These are phyloP conservation scores for Penaeus chinensis DNA, from an alignment of 1,140 invertebrate species.

Conservation along the genomic window DNA sequence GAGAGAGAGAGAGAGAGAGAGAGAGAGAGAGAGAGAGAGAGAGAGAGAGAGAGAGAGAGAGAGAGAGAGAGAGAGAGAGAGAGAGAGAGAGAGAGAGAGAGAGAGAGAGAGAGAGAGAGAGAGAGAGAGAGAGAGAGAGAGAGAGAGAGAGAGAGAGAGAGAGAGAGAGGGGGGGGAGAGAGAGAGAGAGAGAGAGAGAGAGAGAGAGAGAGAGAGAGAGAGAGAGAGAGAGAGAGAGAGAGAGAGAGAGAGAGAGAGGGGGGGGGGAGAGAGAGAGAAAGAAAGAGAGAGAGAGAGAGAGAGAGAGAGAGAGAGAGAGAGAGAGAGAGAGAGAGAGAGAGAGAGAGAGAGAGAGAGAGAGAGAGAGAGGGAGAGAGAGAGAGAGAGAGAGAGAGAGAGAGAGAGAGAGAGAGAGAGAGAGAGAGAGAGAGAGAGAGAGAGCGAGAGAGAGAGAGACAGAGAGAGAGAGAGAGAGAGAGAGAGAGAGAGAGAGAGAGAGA, in stretches of 20 bases:
- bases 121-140: too few relatives aligned
- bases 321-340: background rate
- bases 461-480: too few relatives aligned
- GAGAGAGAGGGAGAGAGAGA: background rate
- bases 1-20: conserved; percentile 1
- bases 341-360: background rate
- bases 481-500: too few relatives aligned
- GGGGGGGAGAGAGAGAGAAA: background rate
- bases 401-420: too few relatives aligned
- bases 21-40: background rate
- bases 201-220: too few relatives aligned
- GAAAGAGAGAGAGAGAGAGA: conserved; percentile 13
- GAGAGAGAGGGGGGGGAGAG: too few relatives aligned
- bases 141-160: too few relatives aligned
- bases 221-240: too few relatives aligned
- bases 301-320: background rate
- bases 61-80: background rate
- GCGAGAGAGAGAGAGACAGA: too few relatives aligned
- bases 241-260: too few relatives aligned
- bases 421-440: too few relatives aligned
- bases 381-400: background rate
- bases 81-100: background rate
- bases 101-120: background rate
- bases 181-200: too few relatives aligned
- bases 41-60: background rate